These are phyloP conservation scores for Ommatoiulus sabulosus DNA, from an alignment of 2,888 invertebrate genomes.

Conservation along the genomic window DNA sequence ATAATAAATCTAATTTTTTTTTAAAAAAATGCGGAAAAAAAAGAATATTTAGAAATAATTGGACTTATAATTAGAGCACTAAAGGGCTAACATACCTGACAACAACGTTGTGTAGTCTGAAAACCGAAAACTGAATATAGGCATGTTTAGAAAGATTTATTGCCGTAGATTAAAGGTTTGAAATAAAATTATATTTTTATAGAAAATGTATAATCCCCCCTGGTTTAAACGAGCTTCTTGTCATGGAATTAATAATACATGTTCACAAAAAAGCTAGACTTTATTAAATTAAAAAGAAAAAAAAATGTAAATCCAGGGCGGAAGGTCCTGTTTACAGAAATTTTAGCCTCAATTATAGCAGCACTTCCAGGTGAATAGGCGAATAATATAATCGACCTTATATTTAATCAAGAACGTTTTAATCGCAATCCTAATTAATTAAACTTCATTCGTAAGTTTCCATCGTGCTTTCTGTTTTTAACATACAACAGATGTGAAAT, in stretches of 20 bases:
- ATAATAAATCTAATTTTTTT: not conserved
- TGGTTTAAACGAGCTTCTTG: not conserved
- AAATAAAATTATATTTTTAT: not conserved
- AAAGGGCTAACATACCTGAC: conserved; percentile 7
- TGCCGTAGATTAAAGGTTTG: not conserved
- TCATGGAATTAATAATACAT: not conserved
- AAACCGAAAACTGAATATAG: not conserved
- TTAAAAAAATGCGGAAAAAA: not conserved
- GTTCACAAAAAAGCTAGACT: not conserved
- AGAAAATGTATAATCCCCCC: not conserved
- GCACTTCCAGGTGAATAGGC: not conserved
- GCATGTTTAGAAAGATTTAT: conserved; percentile 27
- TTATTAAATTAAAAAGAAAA: not conserved
- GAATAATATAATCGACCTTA: not conserved
- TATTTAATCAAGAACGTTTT: not conserved
- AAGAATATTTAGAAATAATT: conserved; percentile 43
- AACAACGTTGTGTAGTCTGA: not conserved
- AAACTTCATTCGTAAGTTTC: not conserved
- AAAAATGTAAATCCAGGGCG: not conserved
- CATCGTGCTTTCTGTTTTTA: too few relatives aligned
- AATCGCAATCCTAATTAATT: not conserved
- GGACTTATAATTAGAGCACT: conserved; percentile 36
- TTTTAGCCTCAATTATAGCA: conserved; percentile 21
- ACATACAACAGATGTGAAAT: too few relatives aligned
- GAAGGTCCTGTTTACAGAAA: not conserved